Evolutionary conservation across 2,888 invertebrate species (phyloP).

Genomic region (Ellobium chinense): DNA sequence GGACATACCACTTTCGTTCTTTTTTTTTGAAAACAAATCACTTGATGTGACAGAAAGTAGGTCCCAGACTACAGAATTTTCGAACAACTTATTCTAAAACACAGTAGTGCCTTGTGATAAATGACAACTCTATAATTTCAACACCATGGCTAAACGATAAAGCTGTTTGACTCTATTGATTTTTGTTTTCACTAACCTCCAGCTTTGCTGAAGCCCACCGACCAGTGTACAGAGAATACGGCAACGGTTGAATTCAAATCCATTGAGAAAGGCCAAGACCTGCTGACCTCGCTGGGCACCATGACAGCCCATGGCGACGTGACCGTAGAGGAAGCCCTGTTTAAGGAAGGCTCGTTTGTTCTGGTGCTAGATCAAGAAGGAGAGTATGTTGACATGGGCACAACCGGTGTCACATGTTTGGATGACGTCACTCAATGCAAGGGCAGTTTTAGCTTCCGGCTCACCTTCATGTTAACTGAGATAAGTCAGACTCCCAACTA

Average conservation of each 20-base stretch:
- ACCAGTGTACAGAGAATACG: neutral
- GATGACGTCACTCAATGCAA: slow-evolving; percentile 57
- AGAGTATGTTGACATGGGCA: slow-evolving; percentile 60
- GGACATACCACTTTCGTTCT: too few species aligned
- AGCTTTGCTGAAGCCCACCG: neutral
- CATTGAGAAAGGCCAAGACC: slow-evolving; percentile 19
- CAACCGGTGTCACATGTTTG: slow-evolving; percentile 59
- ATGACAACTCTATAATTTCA: neutral
- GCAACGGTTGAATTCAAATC: slow-evolving; percentile 16
- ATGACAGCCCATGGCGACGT: slow-evolving; percentile 28
- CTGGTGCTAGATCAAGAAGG: slow-evolving; percentile 55
- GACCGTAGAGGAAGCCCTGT: neutral
- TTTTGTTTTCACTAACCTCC: neutral
- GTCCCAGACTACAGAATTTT: too few species aligned
- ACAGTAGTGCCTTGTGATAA: neutral
- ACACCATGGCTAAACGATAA: neutral
- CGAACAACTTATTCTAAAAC: too few species aligned
- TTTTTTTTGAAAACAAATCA: too few species aligned
- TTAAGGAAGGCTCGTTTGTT: slow-evolving; percentile 42
- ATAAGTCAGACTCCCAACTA: slow-evolving; percentile 58
- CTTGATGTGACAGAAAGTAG: too few species aligned
- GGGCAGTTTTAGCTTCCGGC: slow-evolving; percentile 59
- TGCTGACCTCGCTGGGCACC: slow-evolving; percentile 32
- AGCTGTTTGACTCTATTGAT: neutral
- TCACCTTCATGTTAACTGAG: slow-evolving; percentile 57